These are phyloP conservation scores for Calyptommatus sinebrachiatus DNA, from an alignment of 2,113 vertebrate species.

Conservation along the genomic window DNA sequence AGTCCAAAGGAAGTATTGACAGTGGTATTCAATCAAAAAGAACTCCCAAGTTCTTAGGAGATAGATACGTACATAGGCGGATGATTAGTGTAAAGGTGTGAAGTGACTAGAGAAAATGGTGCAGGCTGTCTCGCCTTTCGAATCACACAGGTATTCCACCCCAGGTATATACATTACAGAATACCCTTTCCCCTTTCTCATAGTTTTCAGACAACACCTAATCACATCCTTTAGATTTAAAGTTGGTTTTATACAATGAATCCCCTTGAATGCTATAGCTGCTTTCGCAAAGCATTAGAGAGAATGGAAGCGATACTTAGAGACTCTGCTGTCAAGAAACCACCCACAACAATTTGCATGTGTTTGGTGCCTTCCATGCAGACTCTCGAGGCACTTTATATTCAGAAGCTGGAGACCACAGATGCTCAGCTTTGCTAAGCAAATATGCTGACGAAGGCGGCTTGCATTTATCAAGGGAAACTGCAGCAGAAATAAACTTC, in stretches of 20 bases:
- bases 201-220: slow-evolving; percentile 20
- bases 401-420: slow-evolving; percentile 57
- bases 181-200: neutral
- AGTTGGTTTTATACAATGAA: slow-evolving; percentile 38
- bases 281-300: slow-evolving; percentile 37
- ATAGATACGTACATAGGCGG: too few species aligned
- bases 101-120: too few species aligned
- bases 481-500: slow-evolving; percentile 51
- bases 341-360: slow-evolving; percentile 49
- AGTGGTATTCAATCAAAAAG: too few species aligned
- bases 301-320: slow-evolving; percentile 53
- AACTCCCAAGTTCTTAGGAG: too few species aligned
- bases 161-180: slow-evolving; percentile 15
- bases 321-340: slow-evolving; percentile 45
- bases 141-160: neutral
- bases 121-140: neutral
- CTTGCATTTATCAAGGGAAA: slow-evolving; percentile 54
- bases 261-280: slow-evolving; percentile 38
- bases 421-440: slow-evolving; percentile 56
- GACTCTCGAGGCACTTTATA: slow-evolving; percentile 50
- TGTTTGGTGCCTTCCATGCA: slow-evolving; percentile 48
- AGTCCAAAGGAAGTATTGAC: too few species aligned
- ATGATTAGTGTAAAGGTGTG: too few species aligned
- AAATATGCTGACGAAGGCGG: slow-evolving; percentile 51
- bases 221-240: slow-evolving; percentile 40